Base-by-base conservation (phyloP, 2,888 invertebrate species). In the Zhuqinia jingwanae region DNA sequence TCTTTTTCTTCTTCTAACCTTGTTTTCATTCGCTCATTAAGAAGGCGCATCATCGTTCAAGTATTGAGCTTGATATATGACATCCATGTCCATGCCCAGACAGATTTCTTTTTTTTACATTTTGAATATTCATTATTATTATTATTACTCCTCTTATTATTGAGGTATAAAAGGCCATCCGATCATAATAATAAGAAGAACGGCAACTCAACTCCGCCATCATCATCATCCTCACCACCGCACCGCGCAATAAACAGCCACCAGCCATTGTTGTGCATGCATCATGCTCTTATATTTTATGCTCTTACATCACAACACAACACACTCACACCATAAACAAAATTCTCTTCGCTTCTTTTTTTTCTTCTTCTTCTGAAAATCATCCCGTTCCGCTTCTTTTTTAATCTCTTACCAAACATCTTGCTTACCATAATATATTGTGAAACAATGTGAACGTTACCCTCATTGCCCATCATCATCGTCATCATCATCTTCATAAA, bases 121-220 rank as follows among this genome's bases (percentile, higher is more conserved):
- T 82, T 82, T 82, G 81, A 82, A 83, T 83, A 83, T 76, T 83
- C 83, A 83, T 83, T 63, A 73, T 73, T 45, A 73, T 73, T 60
- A 73, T 82, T 60, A 79, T n/a, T n/a, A n/a, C n/a, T n/a, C 36
- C 8, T 8, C 36, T 36, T 36, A 36, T 58, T 68, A 68, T 53
- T 53, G 50, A 73, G 81, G 83, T 83, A 75, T 83, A 83, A 70
- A 82, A 76, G 76, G 76, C 75, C 53, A 83, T 83, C 76, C 83
- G 83, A 68, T 25, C 58, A 42, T 22, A 13, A 50, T n/a, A n/a
- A n/a, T n/a, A n/a, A n/a, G n/a, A n/a, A n/a, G 8, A 36, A 36
- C 36, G 3, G 36, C 36, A 36, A 36, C 36, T n/a, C n/a, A 45
- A 25, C n/a, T 17, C 36, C 60, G 42, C 22, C 10, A 56, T 60